These are phyloP conservation scores for Heliconius hermathena DNA, from an alignment of 1,140 invertebrate genomes.

Conservation along the genomic window DNA sequence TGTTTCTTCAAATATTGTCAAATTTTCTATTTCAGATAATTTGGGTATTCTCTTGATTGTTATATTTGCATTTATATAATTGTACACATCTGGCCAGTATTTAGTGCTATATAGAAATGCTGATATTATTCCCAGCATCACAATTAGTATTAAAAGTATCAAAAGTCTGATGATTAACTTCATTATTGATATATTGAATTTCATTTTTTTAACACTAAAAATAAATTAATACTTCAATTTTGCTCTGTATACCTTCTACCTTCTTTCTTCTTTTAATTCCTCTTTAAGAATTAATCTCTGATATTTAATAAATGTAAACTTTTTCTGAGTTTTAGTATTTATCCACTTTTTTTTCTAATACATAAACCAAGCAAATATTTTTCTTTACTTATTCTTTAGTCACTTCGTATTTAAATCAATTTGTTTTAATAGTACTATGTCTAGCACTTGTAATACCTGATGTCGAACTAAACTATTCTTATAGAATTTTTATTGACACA, in stretches of 20 bases:
- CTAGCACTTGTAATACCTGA: neutral
- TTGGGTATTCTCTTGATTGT: constrained; percentile 71
- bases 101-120: constrained; percentile 59
- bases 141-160: constrained; percentile 60
- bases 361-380: too few species aligned
- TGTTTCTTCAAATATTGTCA: constrained; percentile 52
- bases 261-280: neutral
- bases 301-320: neutral
- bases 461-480: constrained; percentile 4
- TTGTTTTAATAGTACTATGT: neutral
- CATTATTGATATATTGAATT: constrained; percentile 50
- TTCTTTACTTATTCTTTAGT: too few species aligned
- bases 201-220: constrained; percentile 53
- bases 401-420: neutral
- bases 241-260: neutral
- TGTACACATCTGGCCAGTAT: constrained; percentile 71
- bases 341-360: too few species aligned
- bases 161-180: constrained; percentile 60
- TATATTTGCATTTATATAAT: constrained; percentile 68
- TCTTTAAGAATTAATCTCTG: neutral
- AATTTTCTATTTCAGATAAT: constrained; percentile 59
- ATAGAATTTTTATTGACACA: constrained; percentile 10
- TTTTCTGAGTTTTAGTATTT: neutral
- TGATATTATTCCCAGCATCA: constrained; percentile 59
- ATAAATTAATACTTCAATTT: neutral